Evolutionary conservation across 1,140 invertebrate genomes (phyloP).

Genomic region (Phortica variegata): DNA sequence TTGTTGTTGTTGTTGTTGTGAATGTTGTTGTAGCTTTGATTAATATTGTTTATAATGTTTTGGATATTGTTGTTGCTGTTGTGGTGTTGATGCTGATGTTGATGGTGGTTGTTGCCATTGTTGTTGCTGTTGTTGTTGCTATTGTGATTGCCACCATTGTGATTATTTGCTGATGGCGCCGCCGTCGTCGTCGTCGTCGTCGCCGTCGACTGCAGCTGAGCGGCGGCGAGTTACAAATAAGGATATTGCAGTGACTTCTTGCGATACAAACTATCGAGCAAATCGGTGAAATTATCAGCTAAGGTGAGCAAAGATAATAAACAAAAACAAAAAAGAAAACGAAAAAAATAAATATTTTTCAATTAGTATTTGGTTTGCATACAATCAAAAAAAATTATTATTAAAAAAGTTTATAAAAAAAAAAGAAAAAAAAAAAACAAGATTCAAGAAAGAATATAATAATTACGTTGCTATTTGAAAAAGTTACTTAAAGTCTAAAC

Average conservation of each 20-base stretch:
- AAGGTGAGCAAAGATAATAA: neutral
- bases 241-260: slow-evolving; percentile 54
- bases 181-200: slow-evolving; percentile 5
- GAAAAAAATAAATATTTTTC: slow-evolving; percentile 1
- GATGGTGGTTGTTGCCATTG: slow-evolving; percentile 8
- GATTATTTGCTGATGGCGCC: slow-evolving; percentile 16
- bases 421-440: neutral
- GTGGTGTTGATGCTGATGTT: slow-evolving; percentile 8
- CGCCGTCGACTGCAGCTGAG: slow-evolving; percentile 10
- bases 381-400: slow-evolving; percentile 9
- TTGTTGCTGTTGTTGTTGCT: slow-evolving; percentile 15
- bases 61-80: slow-evolving; percentile 7
- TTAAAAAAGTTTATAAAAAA: slow-evolving; percentile 23
- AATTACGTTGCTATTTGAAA: slow-evolving; percentile 22
- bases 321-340: too few species aligned
- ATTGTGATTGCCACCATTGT: slow-evolving; percentile 3
- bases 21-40: neutral
- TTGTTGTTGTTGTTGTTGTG: slow-evolving; percentile 1
- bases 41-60: neutral
- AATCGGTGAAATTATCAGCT: slow-evolving; percentile 52
- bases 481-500: slow-evolving; percentile 18
- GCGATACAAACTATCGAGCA: slow-evolving; percentile 53
- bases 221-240: slow-evolving; percentile 42
- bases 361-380: slow-evolving; percentile 1
- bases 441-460: neutral